phyloP scores from a whole-genome alignment of 2,113 vertebrate genomes.

The Xenopus laevis region DNA sequence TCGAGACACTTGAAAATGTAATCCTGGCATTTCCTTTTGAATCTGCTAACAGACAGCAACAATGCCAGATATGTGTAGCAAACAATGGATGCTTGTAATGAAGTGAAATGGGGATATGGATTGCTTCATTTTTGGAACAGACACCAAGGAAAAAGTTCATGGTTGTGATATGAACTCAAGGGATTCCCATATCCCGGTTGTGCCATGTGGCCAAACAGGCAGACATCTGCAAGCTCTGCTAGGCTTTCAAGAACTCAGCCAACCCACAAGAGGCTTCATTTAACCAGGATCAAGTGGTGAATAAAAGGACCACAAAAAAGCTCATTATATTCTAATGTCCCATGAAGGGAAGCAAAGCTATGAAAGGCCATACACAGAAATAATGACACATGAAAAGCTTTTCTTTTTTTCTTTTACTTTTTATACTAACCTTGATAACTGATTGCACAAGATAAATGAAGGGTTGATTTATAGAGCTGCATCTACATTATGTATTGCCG shows the following conservation, averaged over 20 bases:
- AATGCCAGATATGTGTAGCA: slow-evolving; percentile 80
- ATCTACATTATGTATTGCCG: neutral
- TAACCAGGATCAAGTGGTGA: slow-evolving; percentile 64
- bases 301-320: slow-evolving; percentile 48
- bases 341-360: slow-evolving; percentile 50
- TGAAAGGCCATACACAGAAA: slow-evolving; percentile 46
- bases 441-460: neutral
- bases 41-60: slow-evolving; percentile 86
- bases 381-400: slow-evolving; percentile 20
- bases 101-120: slow-evolving; percentile 73
- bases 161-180: slow-evolving; percentile 61
- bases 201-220: slow-evolving; percentile 73
- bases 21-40: slow-evolving; percentile 74
- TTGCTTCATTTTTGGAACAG: slow-evolving; percentile 60
- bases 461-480: neutral
- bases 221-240: slow-evolving; percentile 69
- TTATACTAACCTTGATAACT: neutral
- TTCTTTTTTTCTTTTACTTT: slow-evolving; percentile 12
- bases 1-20: slow-evolving; percentile 73
- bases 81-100: slow-evolving; percentile 76
- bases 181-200: slow-evolving; percentile 64
- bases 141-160: slow-evolving; percentile 65
- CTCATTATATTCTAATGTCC: slow-evolving; percentile 53
- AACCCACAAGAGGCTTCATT: slow-evolving; percentile 71
- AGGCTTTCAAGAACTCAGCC: slow-evolving; percentile 61